phyloP scores from a whole-genome alignment of 1,140 invertebrate genomes.

The Galendromus occidentalis region DNA sequence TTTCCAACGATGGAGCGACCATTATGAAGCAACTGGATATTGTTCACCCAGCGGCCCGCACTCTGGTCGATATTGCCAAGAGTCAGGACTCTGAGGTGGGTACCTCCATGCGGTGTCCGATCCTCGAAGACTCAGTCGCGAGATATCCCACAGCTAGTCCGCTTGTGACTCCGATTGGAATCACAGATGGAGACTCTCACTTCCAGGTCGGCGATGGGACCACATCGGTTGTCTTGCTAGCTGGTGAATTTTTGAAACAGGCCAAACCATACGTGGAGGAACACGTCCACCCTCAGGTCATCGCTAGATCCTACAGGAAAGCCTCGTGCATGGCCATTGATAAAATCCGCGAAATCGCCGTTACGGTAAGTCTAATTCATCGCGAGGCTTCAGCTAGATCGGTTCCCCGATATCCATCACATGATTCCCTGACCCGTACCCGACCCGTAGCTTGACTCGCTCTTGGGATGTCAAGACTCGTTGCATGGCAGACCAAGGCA shows the following conservation, averaged over 20 bases:
- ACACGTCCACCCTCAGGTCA: constrained; percentile 79
- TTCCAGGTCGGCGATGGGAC: constrained; percentile 88
- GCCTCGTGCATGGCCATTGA: constrained; percentile 43
- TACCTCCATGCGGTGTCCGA: background rate
- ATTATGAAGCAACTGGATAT: constrained; percentile 93
- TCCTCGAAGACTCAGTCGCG: no score
- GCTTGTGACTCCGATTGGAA: no score
- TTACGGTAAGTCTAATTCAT: constrained; percentile 38
- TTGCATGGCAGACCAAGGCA: no score
- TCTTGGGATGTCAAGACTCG: no score
- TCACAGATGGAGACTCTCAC: background rate
- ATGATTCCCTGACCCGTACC: no score
- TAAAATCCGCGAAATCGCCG: constrained; percentile 41
- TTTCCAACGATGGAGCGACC: constrained; percentile 98
- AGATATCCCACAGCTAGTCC: no score
- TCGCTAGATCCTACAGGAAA: constrained; percentile 65
- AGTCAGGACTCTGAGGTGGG: constrained; percentile 94
- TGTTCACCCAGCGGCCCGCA: constrained; percentile 92
- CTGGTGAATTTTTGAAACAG: constrained; percentile 87
- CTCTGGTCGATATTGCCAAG: constrained; percentile 93
- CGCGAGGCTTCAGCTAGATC: no score
- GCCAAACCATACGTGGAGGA: constrained; percentile 90
- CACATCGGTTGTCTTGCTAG: constrained; percentile 81
- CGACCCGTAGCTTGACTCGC: no score
- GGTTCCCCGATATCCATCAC: no score